A percentile compares a stretch with the other conserved stretches of the same genome.
phyloP scores from a whole-genome alignment of 1,140 invertebrate genomes.

The Colletes latitarsis region DNA sequence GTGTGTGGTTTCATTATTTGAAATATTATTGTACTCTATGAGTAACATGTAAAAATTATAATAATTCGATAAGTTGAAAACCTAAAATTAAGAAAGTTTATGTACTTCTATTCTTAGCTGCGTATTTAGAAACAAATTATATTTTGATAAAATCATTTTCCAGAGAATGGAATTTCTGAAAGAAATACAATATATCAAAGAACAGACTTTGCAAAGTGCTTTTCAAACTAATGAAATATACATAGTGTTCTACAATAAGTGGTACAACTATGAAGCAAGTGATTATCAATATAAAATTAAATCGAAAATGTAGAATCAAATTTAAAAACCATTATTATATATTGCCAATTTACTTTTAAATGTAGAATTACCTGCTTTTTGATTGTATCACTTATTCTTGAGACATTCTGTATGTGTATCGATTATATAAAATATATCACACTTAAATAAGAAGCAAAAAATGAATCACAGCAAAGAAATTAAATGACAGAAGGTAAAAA shows the following conservation, averaged over 20 bases:
- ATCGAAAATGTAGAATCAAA: too few species aligned
- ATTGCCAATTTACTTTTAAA: too few species aligned
- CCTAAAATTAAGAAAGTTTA: too few species aligned
- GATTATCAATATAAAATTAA: too few species aligned
- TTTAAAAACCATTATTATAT: too few species aligned
- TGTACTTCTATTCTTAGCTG: background rate
- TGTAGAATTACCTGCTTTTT: too few species aligned
- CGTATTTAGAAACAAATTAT: background rate
- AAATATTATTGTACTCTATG: background rate
- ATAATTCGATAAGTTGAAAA: background rate
- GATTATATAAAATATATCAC: slow-evolving; percentile 7
- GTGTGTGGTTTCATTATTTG: slow-evolving; percentile 1
- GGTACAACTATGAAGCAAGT: too few species aligned
- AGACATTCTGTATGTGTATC: background rate
- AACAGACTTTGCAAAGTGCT: slow-evolving; percentile 10
- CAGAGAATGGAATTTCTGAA: background rate
- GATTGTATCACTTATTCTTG: too few species aligned
- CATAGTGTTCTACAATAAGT: too few species aligned
- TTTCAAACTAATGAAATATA: slow-evolving; percentile 27
- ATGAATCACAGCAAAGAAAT: slow-evolving; percentile 57
- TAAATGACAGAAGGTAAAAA: slow-evolving; percentile 64
- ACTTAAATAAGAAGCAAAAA: slow-evolving; percentile 47
- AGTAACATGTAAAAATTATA: background rate
- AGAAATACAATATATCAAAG: slow-evolving; percentile 1
- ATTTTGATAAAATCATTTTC: slow-evolving; percentile 4